Evolutionary conservation across 92 coral and sea anemone genomes (phyloP).

Genomic region (Porites evermanni): DNA sequence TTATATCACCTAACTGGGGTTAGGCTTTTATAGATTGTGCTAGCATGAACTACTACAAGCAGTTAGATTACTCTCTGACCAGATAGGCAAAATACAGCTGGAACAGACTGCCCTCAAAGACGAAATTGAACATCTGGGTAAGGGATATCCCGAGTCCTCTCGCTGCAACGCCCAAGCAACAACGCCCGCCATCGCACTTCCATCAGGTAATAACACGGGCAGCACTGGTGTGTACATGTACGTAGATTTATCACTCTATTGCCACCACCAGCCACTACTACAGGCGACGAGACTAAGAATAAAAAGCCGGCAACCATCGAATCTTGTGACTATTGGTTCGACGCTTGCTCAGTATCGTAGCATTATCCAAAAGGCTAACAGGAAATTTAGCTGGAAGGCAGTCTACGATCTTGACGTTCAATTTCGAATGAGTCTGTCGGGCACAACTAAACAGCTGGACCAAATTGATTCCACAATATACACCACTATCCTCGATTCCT

Average conservation of each 20-base stretch:
- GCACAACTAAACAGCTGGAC: slow-evolving; percentile 15
- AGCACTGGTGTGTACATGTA: background rate
- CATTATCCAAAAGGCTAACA: background rate
- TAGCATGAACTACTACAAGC: slow-evolving; percentile 8
- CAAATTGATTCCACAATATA: slow-evolving; percentile 43
- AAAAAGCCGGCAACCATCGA: background rate
- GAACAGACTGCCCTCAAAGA: slow-evolving; percentile 21
- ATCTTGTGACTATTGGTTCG: background rate
- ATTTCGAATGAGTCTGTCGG: slow-evolving; percentile 16
- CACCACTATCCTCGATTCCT: slow-evolving; percentile 49
- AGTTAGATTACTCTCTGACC: slow-evolving; percentile 18
- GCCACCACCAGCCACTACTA: background rate
- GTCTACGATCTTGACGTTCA: slow-evolving; percentile 30
- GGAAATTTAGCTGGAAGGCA: slow-evolving; percentile 33
- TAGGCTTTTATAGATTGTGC: no score
- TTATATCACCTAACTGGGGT: no score
- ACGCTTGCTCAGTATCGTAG: slow-evolving; percentile 25
- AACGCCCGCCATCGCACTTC: no score
- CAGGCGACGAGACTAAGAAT: background rate
- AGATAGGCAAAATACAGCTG: slow-evolving; percentile 28
- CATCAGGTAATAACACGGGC: background rate
- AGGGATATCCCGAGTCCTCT: background rate
- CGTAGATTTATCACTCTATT: background rate
- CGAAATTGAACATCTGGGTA: background rate
- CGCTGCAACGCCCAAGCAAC: background rate